These are phyloP conservation scores for Ischnus inquisitorius DNA, from an alignment of 2,888 invertebrate species.

Conservation along the genomic window DNA sequence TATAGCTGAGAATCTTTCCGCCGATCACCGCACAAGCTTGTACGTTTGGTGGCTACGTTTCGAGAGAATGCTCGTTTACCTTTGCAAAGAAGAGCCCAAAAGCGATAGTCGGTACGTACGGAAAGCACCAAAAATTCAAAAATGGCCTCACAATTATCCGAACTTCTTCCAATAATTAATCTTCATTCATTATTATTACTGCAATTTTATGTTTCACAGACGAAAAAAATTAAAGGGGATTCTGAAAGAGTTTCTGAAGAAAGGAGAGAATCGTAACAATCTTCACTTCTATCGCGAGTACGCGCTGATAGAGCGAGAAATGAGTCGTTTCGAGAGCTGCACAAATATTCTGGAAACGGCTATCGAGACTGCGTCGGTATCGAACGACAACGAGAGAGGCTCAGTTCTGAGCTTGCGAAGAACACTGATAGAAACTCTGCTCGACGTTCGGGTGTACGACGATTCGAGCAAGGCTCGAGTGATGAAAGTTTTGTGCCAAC, in stretches of 20 bases:
- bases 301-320: constrained; percentile 88
- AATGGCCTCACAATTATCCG: not conserved
- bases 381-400: constrained; percentile 79
- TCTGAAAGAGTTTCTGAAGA: constrained; percentile 87
- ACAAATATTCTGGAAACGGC: constrained; percentile 87
- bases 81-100: constrained; percentile 84
- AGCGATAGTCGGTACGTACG: constrained; percentile 75
- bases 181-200: constrained; percentile 53
- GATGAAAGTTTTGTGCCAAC: constrained; percentile 72
- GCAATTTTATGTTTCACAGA: constrained; percentile 68
- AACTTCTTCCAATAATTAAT: not conserved
- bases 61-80: constrained; percentile 86
- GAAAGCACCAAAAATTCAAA: constrained; percentile 2
- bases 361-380: constrained; percentile 79
- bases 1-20: constrained; percentile 86
- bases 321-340: constrained; percentile 85
- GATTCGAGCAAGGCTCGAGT: constrained; percentile 72
- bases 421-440: constrained; percentile 82
- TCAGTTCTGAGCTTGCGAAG: constrained; percentile 85
- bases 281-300: constrained; percentile 88
- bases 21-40: constrained; percentile 86
- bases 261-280: constrained; percentile 87
- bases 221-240: constrained; percentile 86
- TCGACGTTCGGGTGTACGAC: constrained; percentile 73
- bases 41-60: constrained; percentile 89